A percentile compares a stretch with the other conserved stretches of the same genome.
Conservation (phyloP, 2,113 vertebrate genomes). For the Barnardius zonarius region DNA sequence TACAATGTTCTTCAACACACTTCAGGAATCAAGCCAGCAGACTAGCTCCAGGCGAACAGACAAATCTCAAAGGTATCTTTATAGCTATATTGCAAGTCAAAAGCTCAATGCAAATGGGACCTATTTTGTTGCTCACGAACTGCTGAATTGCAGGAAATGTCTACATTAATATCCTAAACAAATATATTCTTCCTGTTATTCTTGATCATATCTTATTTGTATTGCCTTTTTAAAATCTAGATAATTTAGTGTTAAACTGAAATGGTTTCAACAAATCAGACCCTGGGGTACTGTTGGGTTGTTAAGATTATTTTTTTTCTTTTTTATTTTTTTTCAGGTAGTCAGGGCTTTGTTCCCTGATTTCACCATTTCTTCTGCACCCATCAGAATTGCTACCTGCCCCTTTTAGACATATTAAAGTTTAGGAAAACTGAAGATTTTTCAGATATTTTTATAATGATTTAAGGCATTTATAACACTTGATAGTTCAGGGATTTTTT, state of each 20-base stretch:
- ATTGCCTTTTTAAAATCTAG: background rate
- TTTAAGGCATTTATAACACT: background rate
- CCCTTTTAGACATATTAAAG: background rate
- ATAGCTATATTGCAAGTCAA: slow-evolving; percentile 59
- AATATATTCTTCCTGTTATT: slow-evolving; percentile 1
- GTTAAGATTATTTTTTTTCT: background rate
- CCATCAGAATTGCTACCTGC: background rate
- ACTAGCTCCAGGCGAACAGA: slow-evolving; percentile 56
- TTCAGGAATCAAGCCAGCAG: slow-evolving; percentile 47
- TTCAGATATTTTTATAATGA: background rate
- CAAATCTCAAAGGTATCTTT: slow-evolving; percentile 51
- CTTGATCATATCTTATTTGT: background rate
- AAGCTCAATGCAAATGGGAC: slow-evolving; percentile 38
- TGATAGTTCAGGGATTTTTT: background rate
- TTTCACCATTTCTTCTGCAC: background rate
- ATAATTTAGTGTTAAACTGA: background rate
- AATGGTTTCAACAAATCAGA: slow-evolving; percentile 3
- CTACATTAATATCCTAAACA: slow-evolving; percentile 34
- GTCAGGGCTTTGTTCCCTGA: background rate
- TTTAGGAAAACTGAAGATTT: background rate
- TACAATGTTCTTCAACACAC: slow-evolving; percentile 55
- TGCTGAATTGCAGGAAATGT: slow-evolving; percentile 53
- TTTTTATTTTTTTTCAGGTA: background rate
- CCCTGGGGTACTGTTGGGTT: background rate
- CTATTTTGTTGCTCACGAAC: slow-evolving; percentile 54